phyloP scores from a whole-genome alignment of 2,797 vertebrate genomes.

The Sebastes melanostomus region DNA sequence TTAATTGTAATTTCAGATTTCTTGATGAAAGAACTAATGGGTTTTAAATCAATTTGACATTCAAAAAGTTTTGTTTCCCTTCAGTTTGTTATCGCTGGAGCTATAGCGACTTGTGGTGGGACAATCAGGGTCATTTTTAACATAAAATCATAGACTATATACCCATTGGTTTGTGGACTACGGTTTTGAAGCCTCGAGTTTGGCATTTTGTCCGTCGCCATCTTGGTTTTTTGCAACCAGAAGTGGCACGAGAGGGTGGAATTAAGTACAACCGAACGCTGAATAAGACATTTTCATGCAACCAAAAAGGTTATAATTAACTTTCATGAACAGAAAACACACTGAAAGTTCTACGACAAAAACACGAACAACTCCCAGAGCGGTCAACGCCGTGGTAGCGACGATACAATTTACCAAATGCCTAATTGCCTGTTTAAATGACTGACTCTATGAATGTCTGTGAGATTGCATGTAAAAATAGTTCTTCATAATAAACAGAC shows the following conservation, averaged over 20 bases:
- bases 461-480: background rate
- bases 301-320: too few species aligned
- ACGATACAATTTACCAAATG: background rate
- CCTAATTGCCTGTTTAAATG: background rate
- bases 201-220: accelerated
- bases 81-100: background rate
- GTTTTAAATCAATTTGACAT: background rate
- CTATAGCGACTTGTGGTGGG: background rate
- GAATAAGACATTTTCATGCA: too few species aligned
- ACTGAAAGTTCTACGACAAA: too few species aligned
- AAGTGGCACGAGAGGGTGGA: accelerated
- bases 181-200: too few species aligned
- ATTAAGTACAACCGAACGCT: too few species aligned
- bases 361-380: accelerated
- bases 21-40: background rate
- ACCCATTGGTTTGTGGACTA: too few species aligned
- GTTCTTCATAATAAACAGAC: background rate
- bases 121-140: background rate
- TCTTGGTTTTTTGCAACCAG: too few species aligned
- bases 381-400: too few species aligned
- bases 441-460: background rate
- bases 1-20: background rate
- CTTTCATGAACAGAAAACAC: too few species aligned
- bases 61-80: background rate
- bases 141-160: background rate